phyloP scores from a whole-genome alignment of 2,888 invertebrate genomes.

The Quadriops clusia region DNA sequence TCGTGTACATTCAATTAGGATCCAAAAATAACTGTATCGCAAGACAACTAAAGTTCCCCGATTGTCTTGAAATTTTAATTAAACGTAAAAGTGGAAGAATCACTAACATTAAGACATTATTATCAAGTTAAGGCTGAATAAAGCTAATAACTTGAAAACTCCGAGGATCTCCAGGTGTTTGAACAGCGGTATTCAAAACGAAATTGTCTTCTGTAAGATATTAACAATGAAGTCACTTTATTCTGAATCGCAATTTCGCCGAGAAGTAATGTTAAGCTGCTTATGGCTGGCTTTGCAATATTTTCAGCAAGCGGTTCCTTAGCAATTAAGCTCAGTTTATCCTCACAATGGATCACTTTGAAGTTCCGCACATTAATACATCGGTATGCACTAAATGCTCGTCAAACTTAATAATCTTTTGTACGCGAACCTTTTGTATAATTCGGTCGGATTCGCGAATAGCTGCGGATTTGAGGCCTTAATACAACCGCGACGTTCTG shows the following conservation, averaged over 20 bases:
- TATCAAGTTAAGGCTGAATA: slow-evolving; percentile 20
- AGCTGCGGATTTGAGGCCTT: slow-evolving; percentile 15
- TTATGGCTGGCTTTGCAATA: slow-evolving; percentile 22
- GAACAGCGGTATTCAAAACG: slow-evolving; percentile 25
- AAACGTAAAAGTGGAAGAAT: too few species aligned
- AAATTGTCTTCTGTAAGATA: slow-evolving; percentile 29
- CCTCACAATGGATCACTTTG: slow-evolving; percentile 19
- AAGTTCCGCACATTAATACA: slow-evolving; percentile 25
- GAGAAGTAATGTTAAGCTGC: slow-evolving; percentile 32
- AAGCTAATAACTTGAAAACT: slow-evolving; percentile 21
- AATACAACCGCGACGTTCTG: slow-evolving; percentile 15
- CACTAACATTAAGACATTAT: slow-evolving; percentile 17
- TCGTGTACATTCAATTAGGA: too few species aligned
- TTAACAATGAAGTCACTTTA: slow-evolving; percentile 33
- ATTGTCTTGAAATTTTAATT: too few species aligned
- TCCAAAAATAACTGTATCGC: too few species aligned
- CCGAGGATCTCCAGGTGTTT: slow-evolving; percentile 22
- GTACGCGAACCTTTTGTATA: slow-evolving; percentile 34
- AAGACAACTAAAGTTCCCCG: too few species aligned
- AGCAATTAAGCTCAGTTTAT: slow-evolving; percentile 27
- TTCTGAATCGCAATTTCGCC: slow-evolving; percentile 29
- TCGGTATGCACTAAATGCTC: slow-evolving; percentile 29
- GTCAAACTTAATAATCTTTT: slow-evolving; percentile 39
- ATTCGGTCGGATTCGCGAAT: slow-evolving; percentile 16
- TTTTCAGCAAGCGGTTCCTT: slow-evolving; percentile 26